Base-by-base conservation (phyloP, 2,888 invertebrate species). In the Campopleginae sp. region DNA sequence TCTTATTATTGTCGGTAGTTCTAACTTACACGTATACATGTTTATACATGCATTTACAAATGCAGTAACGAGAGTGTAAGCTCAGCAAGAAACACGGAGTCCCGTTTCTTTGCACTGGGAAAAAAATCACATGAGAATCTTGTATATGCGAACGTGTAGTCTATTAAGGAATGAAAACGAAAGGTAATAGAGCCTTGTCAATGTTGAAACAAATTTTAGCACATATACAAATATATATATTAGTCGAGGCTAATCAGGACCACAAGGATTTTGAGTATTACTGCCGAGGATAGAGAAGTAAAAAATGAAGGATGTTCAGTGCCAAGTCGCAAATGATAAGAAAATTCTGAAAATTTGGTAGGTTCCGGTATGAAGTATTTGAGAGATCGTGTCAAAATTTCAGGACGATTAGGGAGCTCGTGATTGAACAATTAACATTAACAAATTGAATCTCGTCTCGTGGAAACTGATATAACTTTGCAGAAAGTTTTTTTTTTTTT, bases 101-200 rank as follows among this genome's bases (percentile, higher is more conserved):
- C 72, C 46, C 46, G 51, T 77, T 66, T 27, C 46, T 19, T 54
- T 23, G 27, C 84, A 82, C 85, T 87, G 87, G 84, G 86, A 86
- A 86, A 86, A 63, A 86, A 86, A 86, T 87, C 85, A 78, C 86
- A 87, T 87, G 84, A 86, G 79, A 87, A 71, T 68, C 78, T 74
- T 51, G 68, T 78, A 80, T 63, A 27, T 19, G 46, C 51, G 79
- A 75, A 54, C 58, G 27, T 80, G 72, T 71, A 61, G 72, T 84
- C 66, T 81, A 81, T 85, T 81, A 78, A 68, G 65, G 71, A 85
- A 81, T 63, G 78, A 85, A 85, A 85, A 81, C 51, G 84, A 85
- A 85, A 85, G 80, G 84, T 85, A 78, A 85, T 81, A 78, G 68
- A 80, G 66, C 31, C 12, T 14, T 68, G 44, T 68, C 8, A 17